These are phyloP conservation scores for Gonocerus acuteangulatus DNA, from an alignment of 2,888 invertebrate species.

Conservation along the genomic window DNA sequence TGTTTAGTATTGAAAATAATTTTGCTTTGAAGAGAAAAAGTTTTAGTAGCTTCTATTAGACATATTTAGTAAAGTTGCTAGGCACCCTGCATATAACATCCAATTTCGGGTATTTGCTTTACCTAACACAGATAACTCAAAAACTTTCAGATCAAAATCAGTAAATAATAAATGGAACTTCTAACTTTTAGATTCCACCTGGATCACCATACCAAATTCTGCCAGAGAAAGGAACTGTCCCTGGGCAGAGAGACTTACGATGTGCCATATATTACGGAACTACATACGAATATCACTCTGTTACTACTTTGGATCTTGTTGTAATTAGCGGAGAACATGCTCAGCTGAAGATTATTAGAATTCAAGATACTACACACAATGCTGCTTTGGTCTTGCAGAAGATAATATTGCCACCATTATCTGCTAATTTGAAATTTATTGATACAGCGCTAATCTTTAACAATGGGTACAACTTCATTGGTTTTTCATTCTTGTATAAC, in stretches of 20 bases:
- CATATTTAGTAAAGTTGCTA: too few relatives aligned
- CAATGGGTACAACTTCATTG: slow-evolving; percentile 27
- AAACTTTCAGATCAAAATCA: too few relatives aligned
- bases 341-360: slow-evolving; percentile 22
- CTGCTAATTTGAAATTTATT: slow-evolving; percentile 16
- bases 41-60: too few relatives aligned
- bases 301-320: not conserved
- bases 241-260: slow-evolving; percentile 48
- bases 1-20: too few relatives aligned
- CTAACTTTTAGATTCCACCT: slow-evolving; percentile 46
- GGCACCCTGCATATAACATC: too few relatives aligned
- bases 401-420: slow-evolving; percentile 25
- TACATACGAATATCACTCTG: slow-evolving; percentile 37
- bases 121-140: too few relatives aligned
- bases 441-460: slow-evolving; percentile 31
- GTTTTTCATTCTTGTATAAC: too few relatives aligned
- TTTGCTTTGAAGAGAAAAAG: too few relatives aligned
- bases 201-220: slow-evolving; percentile 48
- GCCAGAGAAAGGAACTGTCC: slow-evolving; percentile 49
- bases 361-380: slow-evolving; percentile 16
- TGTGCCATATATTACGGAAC: slow-evolving; percentile 44
- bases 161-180: too few relatives aligned
- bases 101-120: too few relatives aligned
- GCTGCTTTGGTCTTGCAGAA: slow-evolving; percentile 24
- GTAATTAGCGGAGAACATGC: slow-evolving; percentile 21